Conservation (phyloP, 2,113 vertebrate genomes). For the Varanus salvator region DNA sequence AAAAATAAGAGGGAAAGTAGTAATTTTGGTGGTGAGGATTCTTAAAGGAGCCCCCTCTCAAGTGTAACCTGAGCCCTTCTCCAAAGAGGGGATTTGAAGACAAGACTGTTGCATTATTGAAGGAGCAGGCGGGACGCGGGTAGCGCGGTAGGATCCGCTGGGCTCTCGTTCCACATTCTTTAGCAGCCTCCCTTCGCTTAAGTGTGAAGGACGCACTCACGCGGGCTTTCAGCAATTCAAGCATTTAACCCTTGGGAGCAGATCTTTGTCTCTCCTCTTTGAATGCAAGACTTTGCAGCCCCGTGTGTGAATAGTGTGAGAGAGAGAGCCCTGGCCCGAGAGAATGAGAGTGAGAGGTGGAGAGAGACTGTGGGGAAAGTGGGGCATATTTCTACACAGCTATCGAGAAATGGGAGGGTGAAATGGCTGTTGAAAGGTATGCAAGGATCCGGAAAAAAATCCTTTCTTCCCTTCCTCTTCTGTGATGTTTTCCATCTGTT, state of each 20-base stretch:
- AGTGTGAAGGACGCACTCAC: slow-evolving; percentile 3
- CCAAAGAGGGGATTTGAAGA: background rate
- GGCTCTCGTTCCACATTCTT: slow-evolving; percentile 28
- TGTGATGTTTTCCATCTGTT: slow-evolving; percentile 30
- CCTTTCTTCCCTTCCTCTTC: background rate
- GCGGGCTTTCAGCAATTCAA: background rate
- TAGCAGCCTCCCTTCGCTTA: slow-evolving; percentile 4
- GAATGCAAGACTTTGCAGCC: background rate
- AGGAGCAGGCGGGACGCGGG: slow-evolving; percentile 11
- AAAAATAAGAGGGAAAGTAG: background rate
- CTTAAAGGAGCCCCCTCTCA: background rate
- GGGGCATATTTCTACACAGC: background rate
- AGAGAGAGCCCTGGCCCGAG: no score
- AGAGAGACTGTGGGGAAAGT: background rate
- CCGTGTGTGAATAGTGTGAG: background rate
- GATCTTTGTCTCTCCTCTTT: background rate
- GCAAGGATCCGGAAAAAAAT: background rate
- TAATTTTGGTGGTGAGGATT: background rate
- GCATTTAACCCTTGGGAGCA: background rate
- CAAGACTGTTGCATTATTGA: slow-evolving; percentile 10
- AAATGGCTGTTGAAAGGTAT: background rate
- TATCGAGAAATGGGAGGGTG: background rate
- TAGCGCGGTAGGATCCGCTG: background rate
- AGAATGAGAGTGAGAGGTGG: no score
- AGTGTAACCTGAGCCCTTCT: slow-evolving; percentile 9